Base-by-base conservation (phyloP, 2,888 invertebrate genomes). In the Synergus japonicus region DNA sequence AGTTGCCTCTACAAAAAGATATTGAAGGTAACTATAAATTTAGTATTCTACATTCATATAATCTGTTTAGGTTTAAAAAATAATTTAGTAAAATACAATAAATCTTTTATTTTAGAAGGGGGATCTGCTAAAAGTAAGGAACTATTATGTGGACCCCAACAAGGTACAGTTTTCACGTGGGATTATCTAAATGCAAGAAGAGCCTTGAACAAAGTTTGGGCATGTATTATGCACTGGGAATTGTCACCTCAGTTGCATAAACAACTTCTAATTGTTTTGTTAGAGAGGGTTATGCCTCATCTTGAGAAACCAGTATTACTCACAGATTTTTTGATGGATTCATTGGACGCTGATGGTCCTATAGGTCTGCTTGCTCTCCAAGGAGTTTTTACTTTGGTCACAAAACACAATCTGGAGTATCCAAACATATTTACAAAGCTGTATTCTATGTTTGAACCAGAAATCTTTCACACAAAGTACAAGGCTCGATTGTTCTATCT, bases 341-440 rank as follows among this genome's bases (percentile, higher is more conserved):
- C 97, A 1, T 94, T 98, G 84, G 96, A 97, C 89, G 94, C 96
- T 69, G 96, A 97, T 86, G 98, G 98, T 9, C 95, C 97, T 0
- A 95, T 97, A 82, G 97, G 98, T 90, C 94, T 99, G 89, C 93
- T 99, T 77, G 97, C 98, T 0, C 93, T 99, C 13, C 98, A 98
- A 91, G 98, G 98, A 29, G 95, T 99, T 78, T 96, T 98, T 90
- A 95, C 96, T 76, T 94, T 99, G 84, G 97, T 99, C 81, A 96
- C 97, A 84, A 95, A 96, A 82, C 96, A 98, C 93, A 98, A 99
- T 93, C 95, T 99, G 93, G 97, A 98, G 88, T 98, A 98, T 93
- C 98, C 99, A 0, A 96, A 98, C 91, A 97, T 99, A 91, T 99
- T 97, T 93, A 95, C 95, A 86, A 98, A 98, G 88, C 94, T 99